These are phyloP conservation scores for Myotis davidii DNA, from an alignment of 2,113 vertebrate species.

Conservation along the genomic window DNA sequence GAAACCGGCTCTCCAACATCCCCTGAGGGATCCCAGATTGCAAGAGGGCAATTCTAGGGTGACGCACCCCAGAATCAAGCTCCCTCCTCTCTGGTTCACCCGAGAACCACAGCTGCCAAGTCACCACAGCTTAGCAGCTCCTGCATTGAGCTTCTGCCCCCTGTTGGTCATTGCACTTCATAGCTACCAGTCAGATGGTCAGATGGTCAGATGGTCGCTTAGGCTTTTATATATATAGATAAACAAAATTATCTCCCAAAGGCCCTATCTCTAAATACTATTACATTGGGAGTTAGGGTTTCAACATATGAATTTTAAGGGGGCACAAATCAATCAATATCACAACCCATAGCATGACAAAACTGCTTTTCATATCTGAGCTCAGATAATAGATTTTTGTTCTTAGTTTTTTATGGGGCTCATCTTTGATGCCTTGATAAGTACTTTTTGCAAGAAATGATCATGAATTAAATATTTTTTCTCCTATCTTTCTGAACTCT, in stretches of 20 bases:
- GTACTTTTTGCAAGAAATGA: neutral
- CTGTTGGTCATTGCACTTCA: too few species aligned
- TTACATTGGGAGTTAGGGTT: neutral
- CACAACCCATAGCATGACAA: neutral
- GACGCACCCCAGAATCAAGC: too few species aligned
- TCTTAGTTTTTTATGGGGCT: constrained; percentile 10
- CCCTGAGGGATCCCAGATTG: too few species aligned
- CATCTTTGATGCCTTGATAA: neutral
- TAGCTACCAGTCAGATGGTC: too few species aligned
- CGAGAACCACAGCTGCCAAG: too few species aligned
- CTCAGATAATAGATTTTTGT: neutral
- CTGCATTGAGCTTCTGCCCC: too few species aligned
- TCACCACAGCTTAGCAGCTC: too few species aligned
- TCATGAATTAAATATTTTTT: neutral
- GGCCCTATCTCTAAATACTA: neutral
- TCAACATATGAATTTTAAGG: neutral
- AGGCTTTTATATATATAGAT: too few species aligned
- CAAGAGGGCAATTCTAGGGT: too few species aligned
- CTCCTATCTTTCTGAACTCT: neutral
- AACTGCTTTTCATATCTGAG: neutral
- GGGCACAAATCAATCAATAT: neutral
- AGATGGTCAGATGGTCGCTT: too few species aligned
- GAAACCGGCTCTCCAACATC: too few species aligned
- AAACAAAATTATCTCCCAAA: neutral
- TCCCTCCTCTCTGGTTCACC: too few species aligned